A percentile compares a stretch with the other conserved stretches of the same genome.
phyloP scores from a whole-genome alignment of 1,140 invertebrate genomes.

The Macrobrachium rosenbergii region DNA sequence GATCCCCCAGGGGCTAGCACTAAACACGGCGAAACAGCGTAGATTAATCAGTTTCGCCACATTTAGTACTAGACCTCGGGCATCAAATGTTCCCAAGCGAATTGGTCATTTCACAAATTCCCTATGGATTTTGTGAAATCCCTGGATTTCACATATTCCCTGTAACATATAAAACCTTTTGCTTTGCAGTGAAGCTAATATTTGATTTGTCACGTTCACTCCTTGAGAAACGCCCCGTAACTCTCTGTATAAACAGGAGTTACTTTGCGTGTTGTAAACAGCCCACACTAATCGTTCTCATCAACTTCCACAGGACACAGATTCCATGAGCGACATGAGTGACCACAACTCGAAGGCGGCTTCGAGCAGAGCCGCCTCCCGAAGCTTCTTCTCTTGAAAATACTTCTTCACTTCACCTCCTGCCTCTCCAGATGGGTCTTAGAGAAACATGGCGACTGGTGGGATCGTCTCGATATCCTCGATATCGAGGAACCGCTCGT shows the following conservation, averaged over 20 bases:
- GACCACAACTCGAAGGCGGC: conserved; percentile 50
- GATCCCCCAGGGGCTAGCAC: too few species aligned
- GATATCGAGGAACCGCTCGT: too few species aligned
- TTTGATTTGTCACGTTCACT: too few species aligned
- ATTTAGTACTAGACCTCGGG: too few species aligned
- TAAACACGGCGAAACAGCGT: too few species aligned
- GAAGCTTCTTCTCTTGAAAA: conserved; percentile 54
- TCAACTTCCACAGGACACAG: conserved; percentile 39
- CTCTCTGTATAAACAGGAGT: not conserved
- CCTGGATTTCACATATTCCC: too few species aligned
- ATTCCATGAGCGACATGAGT: conserved; percentile 56
- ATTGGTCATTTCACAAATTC: too few species aligned
- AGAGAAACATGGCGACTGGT: not conserved
- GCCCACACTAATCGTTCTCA: not conserved
- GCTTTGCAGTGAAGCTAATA: too few species aligned
- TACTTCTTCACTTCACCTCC: not conserved
- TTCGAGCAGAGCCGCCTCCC: conserved; percentile 40
- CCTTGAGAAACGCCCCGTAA: not conserved
- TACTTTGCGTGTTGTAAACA: not conserved
- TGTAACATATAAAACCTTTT: too few species aligned
- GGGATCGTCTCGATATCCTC: not conserved
- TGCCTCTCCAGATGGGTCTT: not conserved
- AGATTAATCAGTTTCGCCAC: too few species aligned
- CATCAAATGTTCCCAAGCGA: too few species aligned
- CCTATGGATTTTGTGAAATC: too few species aligned